Conservation (phyloP, 2,888 invertebrate genomes). For the Cyrtodaria siliqua region DNA sequence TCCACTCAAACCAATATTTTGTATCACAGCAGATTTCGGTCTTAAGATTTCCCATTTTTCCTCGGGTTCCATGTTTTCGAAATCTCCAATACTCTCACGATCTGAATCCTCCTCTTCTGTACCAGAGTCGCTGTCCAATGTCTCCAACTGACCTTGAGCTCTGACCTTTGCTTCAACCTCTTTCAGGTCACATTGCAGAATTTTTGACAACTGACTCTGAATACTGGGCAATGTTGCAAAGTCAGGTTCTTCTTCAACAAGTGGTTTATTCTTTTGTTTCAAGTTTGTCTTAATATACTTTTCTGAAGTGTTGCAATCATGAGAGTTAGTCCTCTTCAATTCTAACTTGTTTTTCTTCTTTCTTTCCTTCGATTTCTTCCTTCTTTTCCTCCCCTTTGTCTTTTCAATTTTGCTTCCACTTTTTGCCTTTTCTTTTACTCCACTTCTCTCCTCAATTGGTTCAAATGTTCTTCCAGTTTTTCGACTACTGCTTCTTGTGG, state of each 20-base stretch:
- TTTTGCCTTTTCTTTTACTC: background rate
- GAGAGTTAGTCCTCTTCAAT: slow-evolving; percentile 1
- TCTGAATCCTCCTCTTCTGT: background rate
- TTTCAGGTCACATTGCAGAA: background rate
- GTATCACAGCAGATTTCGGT: slow-evolving; percentile 6
- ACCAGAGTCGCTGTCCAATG: background rate
- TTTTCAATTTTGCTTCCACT: background rate
- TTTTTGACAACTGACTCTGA: slow-evolving; percentile 44
- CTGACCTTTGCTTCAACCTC: too few species aligned
- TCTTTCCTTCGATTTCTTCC: background rate
- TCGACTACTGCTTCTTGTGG: slow-evolving; percentile 3
- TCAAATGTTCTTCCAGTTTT: background rate
- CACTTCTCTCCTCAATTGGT: background rate
- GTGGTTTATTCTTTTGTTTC: background rate
- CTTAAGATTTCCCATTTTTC: slow-evolving; percentile 9
- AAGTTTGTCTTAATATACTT: background rate
- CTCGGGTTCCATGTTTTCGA: slow-evolving; percentile 1
- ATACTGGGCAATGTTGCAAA: slow-evolving; percentile 50
- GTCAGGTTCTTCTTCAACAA: slow-evolving; percentile 26
- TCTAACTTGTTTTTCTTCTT: slow-evolving; percentile 3
- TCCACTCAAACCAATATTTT: slow-evolving; percentile 6
- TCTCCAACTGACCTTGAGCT: background rate
- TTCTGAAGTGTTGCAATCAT: background rate
- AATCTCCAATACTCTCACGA: background rate
- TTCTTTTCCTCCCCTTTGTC: too few species aligned